These are phyloP conservation scores for Halocaridina rubra DNA, from an alignment of 2,888 invertebrate genomes.

Conservation along the genomic window DNA sequence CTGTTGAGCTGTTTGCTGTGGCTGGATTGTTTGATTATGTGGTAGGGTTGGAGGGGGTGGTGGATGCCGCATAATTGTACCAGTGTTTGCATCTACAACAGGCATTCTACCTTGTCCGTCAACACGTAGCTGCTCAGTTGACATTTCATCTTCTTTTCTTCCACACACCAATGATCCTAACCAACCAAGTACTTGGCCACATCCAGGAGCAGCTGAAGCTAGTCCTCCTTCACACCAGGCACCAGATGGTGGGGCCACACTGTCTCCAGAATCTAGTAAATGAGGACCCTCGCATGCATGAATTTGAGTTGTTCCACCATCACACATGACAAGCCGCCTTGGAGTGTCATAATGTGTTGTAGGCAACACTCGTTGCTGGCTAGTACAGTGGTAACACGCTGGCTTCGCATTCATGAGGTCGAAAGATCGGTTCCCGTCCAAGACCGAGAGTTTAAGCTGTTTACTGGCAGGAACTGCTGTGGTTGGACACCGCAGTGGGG, in stretches of 20 bases:
- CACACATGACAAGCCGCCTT: slow-evolving; percentile 37
- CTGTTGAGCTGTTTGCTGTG: slow-evolving; percentile 9
- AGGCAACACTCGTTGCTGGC: slow-evolving; percentile 19
- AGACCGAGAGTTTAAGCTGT: too few relatives aligned
- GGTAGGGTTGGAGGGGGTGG: slow-evolving; percentile 30
- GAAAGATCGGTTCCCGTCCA: too few relatives aligned
- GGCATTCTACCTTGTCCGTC: slow-evolving; percentile 63
- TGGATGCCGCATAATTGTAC: slow-evolving; percentile 47
- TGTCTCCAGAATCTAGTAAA: neutral
- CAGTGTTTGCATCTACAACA: slow-evolving; percentile 61
- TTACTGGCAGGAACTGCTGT: too few relatives aligned
- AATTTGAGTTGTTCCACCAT: slow-evolving; percentile 9
- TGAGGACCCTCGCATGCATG: neutral
- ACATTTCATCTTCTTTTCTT: slow-evolving; percentile 13
- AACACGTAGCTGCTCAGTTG: slow-evolving; percentile 37
- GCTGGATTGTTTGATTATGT: neutral
- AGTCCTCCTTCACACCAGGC: slow-evolving; percentile 44
- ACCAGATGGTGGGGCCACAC: slow-evolving; percentile 5
- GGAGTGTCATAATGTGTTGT: slow-evolving; percentile 49
- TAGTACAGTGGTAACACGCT: too few relatives aligned
- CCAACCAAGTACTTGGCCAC: slow-evolving; percentile 58
- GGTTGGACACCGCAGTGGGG: too few relatives aligned
- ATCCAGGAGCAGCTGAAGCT: slow-evolving; percentile 34
- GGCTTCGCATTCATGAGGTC: too few relatives aligned
- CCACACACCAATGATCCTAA: slow-evolving; percentile 58